Evolutionary conservation across 2,888 invertebrate genomes (phyloP), one percentile per base, ranked within the genome.

Genomic region (Erebia aethiops): DNA sequence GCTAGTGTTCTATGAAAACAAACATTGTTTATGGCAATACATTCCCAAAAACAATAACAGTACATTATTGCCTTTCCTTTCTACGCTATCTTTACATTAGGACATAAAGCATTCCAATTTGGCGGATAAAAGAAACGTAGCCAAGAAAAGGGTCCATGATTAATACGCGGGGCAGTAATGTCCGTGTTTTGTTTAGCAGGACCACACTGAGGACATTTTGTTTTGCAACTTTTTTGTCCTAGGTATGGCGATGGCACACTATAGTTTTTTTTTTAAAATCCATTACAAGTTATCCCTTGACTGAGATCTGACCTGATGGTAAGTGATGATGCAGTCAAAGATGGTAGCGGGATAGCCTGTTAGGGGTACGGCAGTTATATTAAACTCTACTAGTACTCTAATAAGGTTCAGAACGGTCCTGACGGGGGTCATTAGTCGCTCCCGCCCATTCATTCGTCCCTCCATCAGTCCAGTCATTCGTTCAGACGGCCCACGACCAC

Each of bases 361-460:
- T n/a, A n/a, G n/a, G n/a, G n/a, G n/a, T n/a, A n/a, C n/a, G n/a
- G n/a, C n/a, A n/a, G n/a, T n/a, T n/a, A n/a, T n/a, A n/a, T n/a
- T n/a, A n/a, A n/a, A n/a, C n/a, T n/a, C n/a, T n/a, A n/a, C n/a
- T n/a, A n/a, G n/a, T 21, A 13, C 43, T n/a, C 21, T 7, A 2
- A 3, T 21, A 86, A 83, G 80, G 82, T 81, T 80, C 83, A 85
- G 85, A 85, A 79, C 83, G 86, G 87, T 82, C 84, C 83, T 89
- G 87, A 87, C 89, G 84, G 82, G 85, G 80, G 75, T 88, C 90
- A 90, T 91, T 91, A 89, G 82, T 79, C 78, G 79, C 73, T 62
- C 77, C 81, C 84, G 82, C 83, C 87, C 85, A 83, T 85, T 86
- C 86, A 84, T 85, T 84, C 84, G 78, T 78, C 80, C 84, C 78